Conservation (phyloP, 1,140 invertebrate species). For the Drosophila takahashii region DNA sequence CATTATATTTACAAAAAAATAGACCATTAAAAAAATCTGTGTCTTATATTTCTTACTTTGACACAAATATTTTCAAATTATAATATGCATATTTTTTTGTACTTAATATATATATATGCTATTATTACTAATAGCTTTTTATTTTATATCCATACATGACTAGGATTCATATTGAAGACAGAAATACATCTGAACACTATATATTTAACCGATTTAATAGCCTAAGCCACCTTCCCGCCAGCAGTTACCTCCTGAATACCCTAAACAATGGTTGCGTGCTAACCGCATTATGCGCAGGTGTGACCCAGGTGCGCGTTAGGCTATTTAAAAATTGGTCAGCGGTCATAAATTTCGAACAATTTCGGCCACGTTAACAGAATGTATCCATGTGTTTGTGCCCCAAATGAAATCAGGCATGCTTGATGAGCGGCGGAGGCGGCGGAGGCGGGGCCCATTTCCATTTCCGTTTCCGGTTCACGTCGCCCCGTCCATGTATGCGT, state of each 20-base stretch:
- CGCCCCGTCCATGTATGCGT: slow-evolving; percentile 2
- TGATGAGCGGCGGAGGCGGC: slow-evolving; percentile 6
- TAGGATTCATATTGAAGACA: too few relatives aligned
- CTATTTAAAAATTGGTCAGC: slow-evolving; percentile 80
- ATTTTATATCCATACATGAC: too few relatives aligned
- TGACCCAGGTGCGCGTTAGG: slow-evolving; percentile 75
- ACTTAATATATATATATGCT: too few relatives aligned
- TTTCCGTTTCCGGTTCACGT: slow-evolving; percentile 29
- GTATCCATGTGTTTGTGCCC: slow-evolving; percentile 25
- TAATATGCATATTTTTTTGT: too few relatives aligned
- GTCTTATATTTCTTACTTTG: too few relatives aligned
- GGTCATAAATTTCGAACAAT: slow-evolving; percentile 66
- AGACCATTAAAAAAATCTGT: too few relatives aligned
- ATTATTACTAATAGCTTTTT: too few relatives aligned
- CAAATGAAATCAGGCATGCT: slow-evolving; percentile 55
- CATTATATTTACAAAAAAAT: too few relatives aligned
- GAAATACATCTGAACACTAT: too few relatives aligned
- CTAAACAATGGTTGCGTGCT: slow-evolving; percentile 37
- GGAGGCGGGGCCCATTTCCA: neutral
- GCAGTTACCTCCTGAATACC: slow-evolving; percentile 1
- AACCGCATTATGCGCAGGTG: slow-evolving; percentile 80
- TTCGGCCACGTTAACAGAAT: slow-evolving; percentile 25
- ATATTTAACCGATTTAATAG: neutral
- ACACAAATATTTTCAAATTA: too few relatives aligned
- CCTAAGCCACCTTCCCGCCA: neutral